Base-by-base conservation (phyloP, 1,140 invertebrate genomes). In the Zaprionus inermis region DNA sequence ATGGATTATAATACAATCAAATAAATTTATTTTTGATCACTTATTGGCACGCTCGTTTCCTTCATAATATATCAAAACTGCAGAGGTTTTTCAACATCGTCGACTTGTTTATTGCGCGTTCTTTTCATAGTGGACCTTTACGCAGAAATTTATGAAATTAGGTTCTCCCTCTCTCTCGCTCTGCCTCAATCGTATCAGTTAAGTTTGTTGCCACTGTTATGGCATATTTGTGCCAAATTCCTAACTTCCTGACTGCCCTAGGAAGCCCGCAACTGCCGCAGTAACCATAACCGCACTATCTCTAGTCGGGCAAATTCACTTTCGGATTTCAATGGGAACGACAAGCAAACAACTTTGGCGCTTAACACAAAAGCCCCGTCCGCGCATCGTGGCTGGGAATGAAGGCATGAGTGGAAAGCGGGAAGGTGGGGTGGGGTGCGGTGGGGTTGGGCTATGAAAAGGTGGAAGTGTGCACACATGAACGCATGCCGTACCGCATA, bases 121-220 rank as follows among this genome's bases (percentile, higher is more conserved):
- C 11, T 32, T 30, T 49, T 18, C 16, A 49, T 1, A 5, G 4
- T 20, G 10, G 11, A 18, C 11, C 10, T 49, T 49, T 20, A 46
- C 24, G 18, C 14, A 52, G n/a, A 34, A 34, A 30, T 24, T 44
- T n/a, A 30, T 57, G 16, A 66, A 56, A 66, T 56, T 57, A 32
- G 38, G 64, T 18, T 63, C 24, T 28, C 24, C 5, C 24, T 28
- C 1, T 28, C 24, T 28, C 24, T 28, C 24, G 3, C 24, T 28
- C 24, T 28, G 22, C 4, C 24, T 28, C 81, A 81, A 81, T 81
- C 82, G 81, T 76, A 67, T 64, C 56, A 66, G 66, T 72, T 78
- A 65, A 66, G 76, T 81, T 76, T 65, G 71, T 66, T 49, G 58
- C 72, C 70, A 76, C 70, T 52, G 67, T 85, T 86, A 86, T 81